Conservation (phyloP, 2,888 invertebrate genomes). For the Hirtodrosophila confusa region DNA sequence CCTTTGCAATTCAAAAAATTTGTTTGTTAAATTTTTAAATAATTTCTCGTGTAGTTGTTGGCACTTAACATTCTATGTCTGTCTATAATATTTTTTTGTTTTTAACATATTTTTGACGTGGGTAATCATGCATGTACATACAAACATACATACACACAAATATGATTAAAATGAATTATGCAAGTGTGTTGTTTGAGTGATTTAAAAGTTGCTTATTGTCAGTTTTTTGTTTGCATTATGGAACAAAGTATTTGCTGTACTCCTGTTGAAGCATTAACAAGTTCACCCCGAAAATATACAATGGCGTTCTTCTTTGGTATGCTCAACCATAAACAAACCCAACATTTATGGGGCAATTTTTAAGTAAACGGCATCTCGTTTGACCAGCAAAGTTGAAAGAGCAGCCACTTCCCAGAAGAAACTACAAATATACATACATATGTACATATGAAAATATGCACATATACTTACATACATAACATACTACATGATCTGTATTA, state of each 20-base stretch:
- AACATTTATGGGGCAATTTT: conserved; percentile 51
- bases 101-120: conserved; percentile 51
- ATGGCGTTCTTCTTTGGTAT: not conserved
- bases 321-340: conserved; percentile 45
- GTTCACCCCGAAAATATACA: not conserved
- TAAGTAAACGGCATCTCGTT: conserved; percentile 42
- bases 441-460: no score
- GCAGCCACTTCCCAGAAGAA: conserved; percentile 35
- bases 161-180: conserved; percentile 47
- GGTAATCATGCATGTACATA: conserved; percentile 55
- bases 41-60: conserved; percentile 67
- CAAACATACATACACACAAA: not conserved
- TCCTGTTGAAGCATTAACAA: conserved; percentile 26
- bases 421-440: conserved; percentile 1
- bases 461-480: conserved; percentile 5
- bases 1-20: conserved; percentile 52
- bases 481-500: conserved; percentile 3
- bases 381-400: conserved; percentile 25
- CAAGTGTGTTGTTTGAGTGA: conserved; percentile 36
- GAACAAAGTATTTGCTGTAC: conserved; percentile 16
- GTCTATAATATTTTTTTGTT: conserved; percentile 50
- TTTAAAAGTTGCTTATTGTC: conserved; percentile 25
- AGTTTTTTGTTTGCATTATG: conserved; percentile 31
- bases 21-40: conserved; percentile 51
- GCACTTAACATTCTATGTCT: conserved; percentile 75